Evolutionary conservation across 1,140 invertebrate genomes (phyloP).

Genomic region (Solenopsis invicta): DNA sequence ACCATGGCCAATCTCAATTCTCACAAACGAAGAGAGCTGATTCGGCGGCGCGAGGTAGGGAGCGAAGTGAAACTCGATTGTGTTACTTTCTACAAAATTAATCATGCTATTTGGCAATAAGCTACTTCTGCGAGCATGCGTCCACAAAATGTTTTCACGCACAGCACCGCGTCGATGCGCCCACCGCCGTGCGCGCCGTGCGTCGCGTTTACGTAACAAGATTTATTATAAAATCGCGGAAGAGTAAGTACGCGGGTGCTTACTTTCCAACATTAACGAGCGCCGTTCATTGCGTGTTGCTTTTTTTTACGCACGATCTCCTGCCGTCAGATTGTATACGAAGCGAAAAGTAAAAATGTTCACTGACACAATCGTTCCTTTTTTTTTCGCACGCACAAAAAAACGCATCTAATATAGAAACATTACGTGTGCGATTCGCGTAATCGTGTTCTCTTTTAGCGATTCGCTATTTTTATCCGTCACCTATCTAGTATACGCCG

Average conservation of each 20-base stretch:
- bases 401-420: constrained; percentile 6
- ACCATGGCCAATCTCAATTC: constrained; percentile 1
- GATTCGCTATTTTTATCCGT: background rate
- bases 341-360: constrained; percentile 2
- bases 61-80: constrained; percentile 30
- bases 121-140: background rate
- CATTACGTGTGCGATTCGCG: background rate
- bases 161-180: background rate
- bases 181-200: background rate
- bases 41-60: background rate
- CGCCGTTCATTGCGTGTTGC: constrained; percentile 12
- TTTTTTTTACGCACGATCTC: constrained; percentile 9
- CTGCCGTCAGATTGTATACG: background rate
- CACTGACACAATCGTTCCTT: background rate
- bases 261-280: constrained; percentile 39
- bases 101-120: constrained; percentile 46
- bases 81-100: constrained; percentile 46
- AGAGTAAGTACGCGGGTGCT: background rate
- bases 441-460: background rate
- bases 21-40: background rate
- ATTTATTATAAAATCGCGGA: constrained; percentile 48
- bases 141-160: background rate
- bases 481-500: background rate
- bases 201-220: constrained; percentile 3
- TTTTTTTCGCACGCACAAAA: constrained; percentile 2